Evolutionary conservation across 2,113 vertebrate genomes (phyloP), one percentile per base, ranked within the genome.

Genomic region (Trochalopteron elliotii): DNA sequence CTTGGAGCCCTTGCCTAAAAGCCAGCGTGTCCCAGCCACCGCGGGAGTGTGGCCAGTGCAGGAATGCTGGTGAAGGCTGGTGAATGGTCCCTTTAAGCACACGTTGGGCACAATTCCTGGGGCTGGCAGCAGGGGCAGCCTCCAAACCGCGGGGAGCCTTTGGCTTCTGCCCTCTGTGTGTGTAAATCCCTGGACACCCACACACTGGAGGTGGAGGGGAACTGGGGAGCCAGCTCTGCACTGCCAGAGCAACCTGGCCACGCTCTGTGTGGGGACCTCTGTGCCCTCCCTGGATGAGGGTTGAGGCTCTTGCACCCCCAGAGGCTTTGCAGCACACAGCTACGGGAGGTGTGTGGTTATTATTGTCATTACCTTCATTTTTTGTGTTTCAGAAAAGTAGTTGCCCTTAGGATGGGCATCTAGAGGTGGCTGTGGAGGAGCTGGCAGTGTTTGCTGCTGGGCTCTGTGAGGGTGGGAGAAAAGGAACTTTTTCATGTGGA

Each of bases 1-100:
- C 89, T 93, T 77, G 88, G 86, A 95, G 80, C 53, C 75, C 83
- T 90, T 18, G 81, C 78, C 93, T 61, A 10, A 44, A 52, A 83
- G 68, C 20, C 81, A 47, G 71, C 2, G 5, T 59, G 89, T 59
- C 78, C 60, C 89, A 49, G 85, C 39, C 11, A 0, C 44, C 74
- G 15, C 18, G 70, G 8, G 12, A 79, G 87, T 1, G 4, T 37
- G 70, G 49, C 90, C 69, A 7, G 75, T 12, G 52, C 2, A 12
- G 91, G 40, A 83, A 5, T 11, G 65, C 49, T 13, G 45, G 11
- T 7, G 45, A 7, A 47, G 3, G 21, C 57, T 33, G 33, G 6
- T 0, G 33, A 52, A 69, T 8, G 83, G 94, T 79, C 47, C 81
- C 91, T 57, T 6, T 21, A 15, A 52, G 75, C 3, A 0, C 2